Evolutionary conservation across 2,888 invertebrate species (phyloP).

Genomic region (Bombylius major): DNA sequence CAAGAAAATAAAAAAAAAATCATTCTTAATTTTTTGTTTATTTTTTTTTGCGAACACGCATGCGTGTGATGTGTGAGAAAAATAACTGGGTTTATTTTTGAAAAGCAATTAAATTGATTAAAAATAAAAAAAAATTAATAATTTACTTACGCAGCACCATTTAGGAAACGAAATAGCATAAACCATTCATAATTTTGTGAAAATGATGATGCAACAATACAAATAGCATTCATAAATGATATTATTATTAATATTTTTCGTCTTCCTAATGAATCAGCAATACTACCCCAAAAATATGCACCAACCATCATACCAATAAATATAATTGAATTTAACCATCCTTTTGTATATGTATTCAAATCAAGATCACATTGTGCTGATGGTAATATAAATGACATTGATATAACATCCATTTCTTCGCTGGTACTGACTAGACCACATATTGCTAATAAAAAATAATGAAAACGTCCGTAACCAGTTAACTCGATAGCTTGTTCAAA

Average conservation of each 20-base stretch:
- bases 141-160: slow-evolving; percentile 81
- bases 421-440: slow-evolving; percentile 90
- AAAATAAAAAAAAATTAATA: slow-evolving; percentile 2
- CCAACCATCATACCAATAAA: slow-evolving; percentile 91
- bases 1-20: too few species aligned
- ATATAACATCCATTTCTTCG: slow-evolving; percentile 93
- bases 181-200: slow-evolving; percentile 79
- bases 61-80: too few species aligned
- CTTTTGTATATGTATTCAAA: slow-evolving; percentile 73
- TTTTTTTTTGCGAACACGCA: too few species aligned
- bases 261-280: slow-evolving; percentile 79
- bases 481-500: slow-evolving; percentile 80
- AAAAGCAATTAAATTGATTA: too few species aligned
- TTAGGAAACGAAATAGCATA: slow-evolving; percentile 80
- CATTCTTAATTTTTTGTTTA: too few species aligned
- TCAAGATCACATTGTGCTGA: slow-evolving; percentile 86
- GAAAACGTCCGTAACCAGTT: slow-evolving; percentile 61
- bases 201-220: slow-evolving; percentile 83
- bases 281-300: slow-evolving; percentile 84
- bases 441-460: slow-evolving; percentile 76
- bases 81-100: too few species aligned
- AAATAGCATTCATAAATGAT: slow-evolving; percentile 78
- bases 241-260: slow-evolving; percentile 80
- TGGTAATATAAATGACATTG: slow-evolving; percentile 87
- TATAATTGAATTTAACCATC: slow-evolving; percentile 66